phyloP scores from a whole-genome alignment of 2,113 vertebrate species.

The Hippolais icterina region DNA sequence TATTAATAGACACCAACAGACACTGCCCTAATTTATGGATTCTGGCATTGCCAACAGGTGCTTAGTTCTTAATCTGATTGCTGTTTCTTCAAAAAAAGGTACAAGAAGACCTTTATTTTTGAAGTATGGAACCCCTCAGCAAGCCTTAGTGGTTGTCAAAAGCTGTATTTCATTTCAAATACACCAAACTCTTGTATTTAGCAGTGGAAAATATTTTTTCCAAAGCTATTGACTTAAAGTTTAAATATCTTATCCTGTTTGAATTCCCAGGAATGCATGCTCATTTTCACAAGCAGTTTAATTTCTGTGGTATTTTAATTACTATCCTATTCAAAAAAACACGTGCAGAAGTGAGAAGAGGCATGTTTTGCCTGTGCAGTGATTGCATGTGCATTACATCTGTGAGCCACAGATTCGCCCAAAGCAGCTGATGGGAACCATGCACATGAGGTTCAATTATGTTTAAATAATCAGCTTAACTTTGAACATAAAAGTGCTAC shows the following conservation, averaged over 20 bases:
- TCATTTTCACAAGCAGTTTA: slow-evolving; percentile 50
- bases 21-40: slow-evolving; percentile 55
- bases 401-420: background rate
- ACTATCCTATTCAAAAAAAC: slow-evolving; percentile 13
- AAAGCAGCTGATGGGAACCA: background rate
- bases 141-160: slow-evolving; percentile 53
- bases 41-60: slow-evolving; percentile 57
- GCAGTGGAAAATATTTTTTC: background rate
- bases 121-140: slow-evolving; percentile 47
- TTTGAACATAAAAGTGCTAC: background rate
- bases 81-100: slow-evolving; percentile 20
- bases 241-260: slow-evolving; percentile 50
- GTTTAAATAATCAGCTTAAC: background rate
- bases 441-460: background rate
- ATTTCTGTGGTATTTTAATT: slow-evolving; percentile 20
- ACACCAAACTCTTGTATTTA: slow-evolving; percentile 30
- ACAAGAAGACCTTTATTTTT: slow-evolving; percentile 2
- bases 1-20: slow-evolving; percentile 63
- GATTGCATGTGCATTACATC: background rate
- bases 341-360: slow-evolving; percentile 34
- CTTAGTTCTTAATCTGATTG: slow-evolving; percentile 42
- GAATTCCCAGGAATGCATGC: slow-evolving; percentile 26
- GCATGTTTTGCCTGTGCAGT: background rate
- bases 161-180: slow-evolving; percentile 23
- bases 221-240: slow-evolving; percentile 51